Conservation (phyloP, 2,888 invertebrate genomes). For the Thereva nobilitata region DNA sequence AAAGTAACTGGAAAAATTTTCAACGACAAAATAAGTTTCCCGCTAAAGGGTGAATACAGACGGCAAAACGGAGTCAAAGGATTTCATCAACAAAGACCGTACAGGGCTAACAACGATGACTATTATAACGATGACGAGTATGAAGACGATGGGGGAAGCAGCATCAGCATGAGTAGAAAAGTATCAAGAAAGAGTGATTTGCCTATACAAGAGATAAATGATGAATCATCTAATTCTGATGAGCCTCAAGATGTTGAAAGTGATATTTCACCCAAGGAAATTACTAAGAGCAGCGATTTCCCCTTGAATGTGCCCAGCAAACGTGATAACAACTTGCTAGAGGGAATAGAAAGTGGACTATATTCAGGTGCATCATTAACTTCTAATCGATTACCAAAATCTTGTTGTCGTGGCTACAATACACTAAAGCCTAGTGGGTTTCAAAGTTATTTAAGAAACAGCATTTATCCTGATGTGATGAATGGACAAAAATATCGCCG, state of each 20-base stretch:
- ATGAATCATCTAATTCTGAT: conserved; percentile 21
- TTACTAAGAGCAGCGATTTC: background rate
- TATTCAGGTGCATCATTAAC: conserved; percentile 17
- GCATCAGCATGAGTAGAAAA: background rate
- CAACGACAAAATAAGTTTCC: background rate
- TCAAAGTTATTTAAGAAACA: too few relatives aligned
- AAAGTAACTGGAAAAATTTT: background rate
- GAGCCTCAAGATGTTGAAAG: background rate
- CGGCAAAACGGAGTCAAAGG: background rate
- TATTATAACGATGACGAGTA: background rate
- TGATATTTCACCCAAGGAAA: conserved; percentile 10
- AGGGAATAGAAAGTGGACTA: background rate
- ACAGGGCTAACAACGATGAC: background rate
- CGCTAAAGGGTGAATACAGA: background rate
- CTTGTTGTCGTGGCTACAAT: background rate
- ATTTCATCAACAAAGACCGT: conserved; percentile 6
- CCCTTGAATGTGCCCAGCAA: background rate
- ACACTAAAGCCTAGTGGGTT: too few relatives aligned
- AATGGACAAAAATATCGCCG: too few relatives aligned
- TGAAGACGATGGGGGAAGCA: too few relatives aligned
- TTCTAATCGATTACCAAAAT: conserved; percentile 3
- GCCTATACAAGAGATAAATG: conserved; percentile 12
- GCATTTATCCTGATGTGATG: too few relatives aligned
- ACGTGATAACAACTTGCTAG: conserved; percentile 1
- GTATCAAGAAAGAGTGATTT: conserved; percentile 13